A percentile compares a stretch with the other conserved stretches of the same genome.
These are phyloP conservation scores for Choloepus hoffmanni DNA, from an alignment of 2,113 vertebrate genomes.

Conservation along the genomic window DNA sequence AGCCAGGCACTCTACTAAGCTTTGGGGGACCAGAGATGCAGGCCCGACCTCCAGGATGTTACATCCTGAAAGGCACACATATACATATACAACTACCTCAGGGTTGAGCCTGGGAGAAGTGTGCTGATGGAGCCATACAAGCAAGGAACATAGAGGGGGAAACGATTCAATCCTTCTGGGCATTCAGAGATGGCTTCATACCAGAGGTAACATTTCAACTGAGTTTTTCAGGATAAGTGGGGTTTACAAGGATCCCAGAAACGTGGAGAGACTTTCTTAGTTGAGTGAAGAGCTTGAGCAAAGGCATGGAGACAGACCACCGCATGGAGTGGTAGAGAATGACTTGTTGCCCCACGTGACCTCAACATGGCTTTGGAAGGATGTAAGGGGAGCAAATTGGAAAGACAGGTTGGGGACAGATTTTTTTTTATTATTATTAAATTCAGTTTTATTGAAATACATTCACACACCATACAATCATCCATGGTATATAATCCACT, in stretches of 20 bases:
- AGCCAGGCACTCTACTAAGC: background rate
- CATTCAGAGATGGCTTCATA: background rate
- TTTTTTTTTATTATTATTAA: too few relatives aligned
- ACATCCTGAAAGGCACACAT: background rate
- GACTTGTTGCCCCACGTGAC: too few relatives aligned
- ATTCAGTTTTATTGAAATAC: too few relatives aligned
- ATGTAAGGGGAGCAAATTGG: background rate
- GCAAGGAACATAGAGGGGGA: background rate
- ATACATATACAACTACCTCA: background rate
- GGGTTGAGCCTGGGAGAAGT: background rate
- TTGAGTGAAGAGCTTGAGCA: background rate
- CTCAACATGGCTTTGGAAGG: fast-evolving
- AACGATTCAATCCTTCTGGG: background rate
- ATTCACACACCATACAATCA: too few relatives aligned
- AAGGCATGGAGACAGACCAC: background rate
- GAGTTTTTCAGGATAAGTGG: background rate
- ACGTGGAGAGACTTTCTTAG: background rate
- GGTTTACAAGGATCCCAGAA: background rate
- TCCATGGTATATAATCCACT: too few relatives aligned
- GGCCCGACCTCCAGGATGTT: background rate
- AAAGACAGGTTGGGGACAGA: too few relatives aligned
- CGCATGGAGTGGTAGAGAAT: background rate
- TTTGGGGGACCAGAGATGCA: background rate
- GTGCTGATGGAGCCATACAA: background rate
- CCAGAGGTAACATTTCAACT: background rate